Evolutionary conservation across 2,888 invertebrate species (phyloP), one percentile per base, ranked within the genome.

Genomic region (Habrosyne pyritoides): DNA sequence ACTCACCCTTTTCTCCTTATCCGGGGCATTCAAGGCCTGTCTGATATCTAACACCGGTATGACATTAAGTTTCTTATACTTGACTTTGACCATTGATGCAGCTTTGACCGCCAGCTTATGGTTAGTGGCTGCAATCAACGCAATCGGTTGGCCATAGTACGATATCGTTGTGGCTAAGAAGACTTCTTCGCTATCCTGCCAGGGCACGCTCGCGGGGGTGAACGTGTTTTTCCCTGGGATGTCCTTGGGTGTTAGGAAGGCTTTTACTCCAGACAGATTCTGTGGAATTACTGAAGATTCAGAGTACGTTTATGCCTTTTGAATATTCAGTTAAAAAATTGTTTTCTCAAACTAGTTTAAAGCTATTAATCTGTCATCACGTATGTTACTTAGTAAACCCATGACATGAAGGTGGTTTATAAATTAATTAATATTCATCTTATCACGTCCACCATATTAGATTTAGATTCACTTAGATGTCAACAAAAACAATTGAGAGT

Each of bases 71-170:
- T 93, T 84, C 36, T 85, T 87, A 64, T 95, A 95, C 87, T 81
- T 85, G 0, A 95, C 89, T 72, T 91, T 89, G 0, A 96, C 86
- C 36, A 86, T 47, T 0, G 61, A 67, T 0, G 83, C 84, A 1
- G 87, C 89, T 22, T 69, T 69, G 0, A 84, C 21, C 0, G 89
- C 90, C 1, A 94, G 67, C 0, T 86, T 86, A 24, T 93, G 93
- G 1, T 91, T 93, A 10, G 87, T 93, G 0, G 97, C 97, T 0
- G 95, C 94, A 6, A 98, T 89, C 0, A 97, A 73, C 0, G 96
- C 98, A 4, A 97, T 74, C 0, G 97, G 95, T 73, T 98, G 97
- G 0, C 96, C 95, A 60, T 95, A 94, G 77, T 94, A 96, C 12
- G 86, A 77, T 0, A 96, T 70, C 0, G 85, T 83, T 54, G 90